These are phyloP conservation scores for Drosophila sordidapex DNA, from an alignment of 2,888 invertebrate genomes.

Conservation along the genomic window DNA sequence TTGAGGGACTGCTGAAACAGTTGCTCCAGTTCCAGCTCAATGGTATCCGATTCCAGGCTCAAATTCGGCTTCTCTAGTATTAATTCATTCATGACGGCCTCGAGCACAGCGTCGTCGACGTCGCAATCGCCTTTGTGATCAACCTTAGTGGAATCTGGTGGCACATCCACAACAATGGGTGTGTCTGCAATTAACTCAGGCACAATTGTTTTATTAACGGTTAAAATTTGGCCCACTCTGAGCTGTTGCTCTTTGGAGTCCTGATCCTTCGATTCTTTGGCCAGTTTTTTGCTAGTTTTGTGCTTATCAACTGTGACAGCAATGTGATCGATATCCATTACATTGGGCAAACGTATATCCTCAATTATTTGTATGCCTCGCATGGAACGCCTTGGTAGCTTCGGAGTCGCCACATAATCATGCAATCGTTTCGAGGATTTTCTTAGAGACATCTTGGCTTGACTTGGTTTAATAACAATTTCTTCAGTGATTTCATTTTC, in stretches of 20 bases:
- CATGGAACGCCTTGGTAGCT: not conserved
- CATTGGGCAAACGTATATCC: conserved; percentile 61
- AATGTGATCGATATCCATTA: conserved; percentile 57
- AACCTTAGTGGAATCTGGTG: conserved; percentile 65
- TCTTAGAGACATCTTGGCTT: not conserved
- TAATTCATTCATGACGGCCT: conserved; percentile 28
- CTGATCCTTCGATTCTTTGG: not conserved
- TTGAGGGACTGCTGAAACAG: conserved; percentile 47
- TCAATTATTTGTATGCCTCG: conserved; percentile 65
- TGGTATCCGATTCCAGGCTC: conserved; percentile 45
- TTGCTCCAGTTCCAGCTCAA: conserved; percentile 51
- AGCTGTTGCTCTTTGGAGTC: no score
- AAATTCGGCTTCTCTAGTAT: conserved; percentile 29
- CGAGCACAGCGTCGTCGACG: conserved; percentile 43
- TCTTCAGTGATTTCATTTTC: not conserved
- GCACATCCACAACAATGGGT: conserved; percentile 48
- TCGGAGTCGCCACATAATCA: not conserved
- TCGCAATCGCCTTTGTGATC: conserved; percentile 60
- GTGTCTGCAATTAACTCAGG: conserved; percentile 5
- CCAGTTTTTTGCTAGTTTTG: no score
- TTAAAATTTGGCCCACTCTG: conserved; percentile 1
- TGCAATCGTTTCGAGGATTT: not conserved
- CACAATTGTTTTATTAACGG: not conserved
- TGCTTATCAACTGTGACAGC: conserved; percentile 47
- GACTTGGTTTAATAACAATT: not conserved